These are phyloP conservation scores for Eudemis profundana DNA, from an alignment of 2,888 invertebrate genomes.

Conservation along the genomic window DNA sequence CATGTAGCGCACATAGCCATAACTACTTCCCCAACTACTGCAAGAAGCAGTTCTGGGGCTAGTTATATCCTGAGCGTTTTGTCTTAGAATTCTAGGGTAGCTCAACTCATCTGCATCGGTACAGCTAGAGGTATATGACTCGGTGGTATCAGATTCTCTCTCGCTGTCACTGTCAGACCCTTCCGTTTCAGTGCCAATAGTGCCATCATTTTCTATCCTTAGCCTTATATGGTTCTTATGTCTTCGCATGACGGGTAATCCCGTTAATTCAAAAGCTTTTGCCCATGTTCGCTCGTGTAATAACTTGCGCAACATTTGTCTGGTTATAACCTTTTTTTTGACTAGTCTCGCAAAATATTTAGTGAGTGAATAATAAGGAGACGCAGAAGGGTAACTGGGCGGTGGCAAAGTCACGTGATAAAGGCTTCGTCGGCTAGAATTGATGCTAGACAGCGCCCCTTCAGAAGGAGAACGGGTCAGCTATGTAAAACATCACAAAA, in stretches of 20 bases:
- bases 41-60: constrained; percentile 78
- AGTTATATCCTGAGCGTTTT: constrained; percentile 85
- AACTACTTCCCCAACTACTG: constrained; percentile 86
- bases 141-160: constrained; percentile 72
- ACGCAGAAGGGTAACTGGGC: constrained; percentile 90
- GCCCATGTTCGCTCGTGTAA: constrained; percentile 87
- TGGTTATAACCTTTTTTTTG: constrained; percentile 88
- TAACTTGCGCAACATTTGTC: constrained; percentile 89
- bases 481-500: constrained; percentile 76
- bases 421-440: constrained; percentile 81
- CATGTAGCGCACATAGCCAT: constrained; percentile 88
- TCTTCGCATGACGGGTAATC: constrained; percentile 74
- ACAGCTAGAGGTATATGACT: constrained; percentile 73
- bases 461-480: constrained; percentile 83
- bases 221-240: constrained; percentile 78
- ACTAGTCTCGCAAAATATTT: constrained; percentile 91
- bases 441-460: constrained; percentile 84
- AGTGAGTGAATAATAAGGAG: constrained; percentile 91
- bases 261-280: constrained; percentile 78
- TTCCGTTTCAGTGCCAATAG: constrained; percentile 74
- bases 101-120: constrained; percentile 66
- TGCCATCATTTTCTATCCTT: constrained; percentile 75
- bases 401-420: constrained; percentile 88
- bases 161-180: constrained; percentile 77
- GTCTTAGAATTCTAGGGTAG: constrained; percentile 80